A percentile compares a stretch with the other conserved stretches of the same genome.
These are phyloP conservation scores for Drosophila saltans DNA, from an alignment of 1,140 invertebrate genomes.

Conservation along the genomic window DNA sequence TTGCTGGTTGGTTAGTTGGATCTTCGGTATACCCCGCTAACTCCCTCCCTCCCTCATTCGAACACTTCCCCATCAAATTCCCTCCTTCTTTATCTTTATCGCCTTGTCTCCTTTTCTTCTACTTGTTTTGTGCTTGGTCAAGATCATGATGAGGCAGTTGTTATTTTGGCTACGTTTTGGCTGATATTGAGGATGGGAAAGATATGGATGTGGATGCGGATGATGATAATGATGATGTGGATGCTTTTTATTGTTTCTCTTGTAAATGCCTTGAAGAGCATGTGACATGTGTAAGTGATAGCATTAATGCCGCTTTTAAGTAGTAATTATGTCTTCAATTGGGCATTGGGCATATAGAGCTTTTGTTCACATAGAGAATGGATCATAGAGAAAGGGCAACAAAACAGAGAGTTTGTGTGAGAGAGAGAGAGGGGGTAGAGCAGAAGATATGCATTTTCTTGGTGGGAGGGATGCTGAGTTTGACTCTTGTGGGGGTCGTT, in stretches of 20 bases:
- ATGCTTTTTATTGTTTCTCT: conserved; percentile 62
- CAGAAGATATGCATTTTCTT: neutral
- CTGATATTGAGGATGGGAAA: conserved; percentile 49
- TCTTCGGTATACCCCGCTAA: neutral
- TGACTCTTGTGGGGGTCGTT: neutral
- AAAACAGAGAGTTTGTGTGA: conserved; percentile 26
- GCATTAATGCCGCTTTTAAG: conserved; percentile 78
- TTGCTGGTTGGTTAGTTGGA: conserved; percentile 11
- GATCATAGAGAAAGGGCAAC: neutral
- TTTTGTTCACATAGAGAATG: conserved; percentile 39
- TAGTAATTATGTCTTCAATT: conserved; percentile 80
- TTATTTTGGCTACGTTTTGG: conserved; percentile 58
- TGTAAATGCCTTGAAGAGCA: conserved; percentile 69
- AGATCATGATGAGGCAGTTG: conserved; percentile 76
- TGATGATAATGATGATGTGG: conserved; percentile 8
- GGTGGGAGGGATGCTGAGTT: conserved; percentile 3
- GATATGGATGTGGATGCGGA: conserved; percentile 16
- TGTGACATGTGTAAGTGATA: conserved; percentile 81
- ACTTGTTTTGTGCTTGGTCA: conserved; percentile 55
- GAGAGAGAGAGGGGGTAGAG: neutral
- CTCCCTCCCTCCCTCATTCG: neutral
- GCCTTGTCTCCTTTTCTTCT: conserved; percentile 19
- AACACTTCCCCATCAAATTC: neutral
- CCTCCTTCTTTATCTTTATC: conserved; percentile 11
- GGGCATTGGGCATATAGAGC: conserved; percentile 49